These are phyloP conservation scores for Epinephelus malabaricus DNA, from an alignment of 2,797 vertebrate species.

Conservation along the genomic window DNA sequence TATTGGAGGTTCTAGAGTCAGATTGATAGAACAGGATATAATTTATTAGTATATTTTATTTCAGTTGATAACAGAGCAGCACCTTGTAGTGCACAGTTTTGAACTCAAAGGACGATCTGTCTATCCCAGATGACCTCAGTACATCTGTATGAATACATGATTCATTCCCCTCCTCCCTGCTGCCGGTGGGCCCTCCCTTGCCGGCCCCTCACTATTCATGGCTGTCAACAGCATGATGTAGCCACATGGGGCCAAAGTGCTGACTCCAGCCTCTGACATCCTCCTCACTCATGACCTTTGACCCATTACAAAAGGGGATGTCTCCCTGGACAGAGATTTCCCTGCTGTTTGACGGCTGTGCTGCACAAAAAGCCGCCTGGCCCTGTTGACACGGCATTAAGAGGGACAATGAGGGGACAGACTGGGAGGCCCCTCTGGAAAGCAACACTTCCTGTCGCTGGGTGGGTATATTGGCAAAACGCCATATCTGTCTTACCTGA, in stretches of 20 bases:
- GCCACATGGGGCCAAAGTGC: slow-evolving; percentile 63
- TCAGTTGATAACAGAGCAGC: background rate
- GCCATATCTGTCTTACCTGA: slow-evolving; percentile 6
- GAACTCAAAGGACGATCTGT: slow-evolving; percentile 4
- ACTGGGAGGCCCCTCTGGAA: slow-evolving; percentile 51
- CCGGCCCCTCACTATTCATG: slow-evolving; percentile 58
- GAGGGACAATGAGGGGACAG: slow-evolving; percentile 64
- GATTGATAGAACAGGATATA: too few species aligned
- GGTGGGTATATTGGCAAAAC: slow-evolving; percentile 20
- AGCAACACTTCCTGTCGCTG: slow-evolving; percentile 56
- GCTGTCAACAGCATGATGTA: slow-evolving; percentile 52
- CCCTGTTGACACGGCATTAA: slow-evolving; percentile 70
- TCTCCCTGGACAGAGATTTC: slow-evolving; percentile 62
- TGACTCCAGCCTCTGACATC: slow-evolving; percentile 64
- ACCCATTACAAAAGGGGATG: slow-evolving; percentile 62
- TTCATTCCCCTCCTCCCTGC: slow-evolving; percentile 28
- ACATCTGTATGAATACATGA: slow-evolving; percentile 44
- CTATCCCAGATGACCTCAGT: slow-evolving; percentile 19
- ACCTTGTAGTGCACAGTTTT: background rate
- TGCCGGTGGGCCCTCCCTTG: slow-evolving; percentile 1
- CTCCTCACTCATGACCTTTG: slow-evolving; percentile 60
- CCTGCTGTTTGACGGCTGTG: slow-evolving; percentile 58
- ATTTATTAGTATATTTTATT: background rate
- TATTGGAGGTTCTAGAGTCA: too few species aligned
- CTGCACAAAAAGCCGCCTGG: slow-evolving; percentile 62